A percentile compares a stretch with the other conserved stretches of the same genome.
These are phyloP conservation scores for Microplitis deprimator DNA, from an alignment of 2,888 invertebrate species.

Conservation along the genomic window DNA sequence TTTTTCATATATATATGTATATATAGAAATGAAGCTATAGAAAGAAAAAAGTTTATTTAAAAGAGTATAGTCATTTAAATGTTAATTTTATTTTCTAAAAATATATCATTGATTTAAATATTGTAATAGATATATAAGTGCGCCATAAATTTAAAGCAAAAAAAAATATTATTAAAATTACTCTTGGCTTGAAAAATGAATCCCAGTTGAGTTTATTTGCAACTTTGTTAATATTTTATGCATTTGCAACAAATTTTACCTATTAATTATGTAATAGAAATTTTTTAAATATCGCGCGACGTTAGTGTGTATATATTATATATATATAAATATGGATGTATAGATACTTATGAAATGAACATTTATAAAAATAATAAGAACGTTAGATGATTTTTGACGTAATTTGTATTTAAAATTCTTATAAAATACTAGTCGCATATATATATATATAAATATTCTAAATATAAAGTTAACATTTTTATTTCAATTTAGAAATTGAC, in stretches of 20 bases:
- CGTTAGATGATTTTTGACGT: too few relatives aligned
- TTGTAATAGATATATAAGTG: background rate
- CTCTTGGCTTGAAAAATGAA: background rate
- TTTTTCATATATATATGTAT: background rate
- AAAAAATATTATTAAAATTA: background rate
- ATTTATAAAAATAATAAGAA: too few relatives aligned
- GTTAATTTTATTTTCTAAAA: background rate
- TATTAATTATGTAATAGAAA: background rate
- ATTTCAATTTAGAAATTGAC: background rate
- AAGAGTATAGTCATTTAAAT: background rate
- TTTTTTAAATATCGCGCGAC: background rate
- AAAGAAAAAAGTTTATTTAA: background rate
- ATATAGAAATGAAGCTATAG: background rate
- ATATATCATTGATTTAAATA: background rate
- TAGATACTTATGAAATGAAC: too few relatives aligned
- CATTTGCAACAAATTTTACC: background rate
- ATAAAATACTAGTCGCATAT: too few relatives aligned
- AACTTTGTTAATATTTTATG: background rate
- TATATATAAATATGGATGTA: too few relatives aligned
- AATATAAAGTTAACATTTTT: background rate
- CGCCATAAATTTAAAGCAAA: background rate
- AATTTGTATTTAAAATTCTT: too few relatives aligned
- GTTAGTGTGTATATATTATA: background rate
- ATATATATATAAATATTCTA: background rate
- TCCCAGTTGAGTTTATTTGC: background rate